These are phyloP conservation scores for Apamea crenata DNA, from an alignment of 2,888 invertebrate species.

Conservation along the genomic window DNA sequence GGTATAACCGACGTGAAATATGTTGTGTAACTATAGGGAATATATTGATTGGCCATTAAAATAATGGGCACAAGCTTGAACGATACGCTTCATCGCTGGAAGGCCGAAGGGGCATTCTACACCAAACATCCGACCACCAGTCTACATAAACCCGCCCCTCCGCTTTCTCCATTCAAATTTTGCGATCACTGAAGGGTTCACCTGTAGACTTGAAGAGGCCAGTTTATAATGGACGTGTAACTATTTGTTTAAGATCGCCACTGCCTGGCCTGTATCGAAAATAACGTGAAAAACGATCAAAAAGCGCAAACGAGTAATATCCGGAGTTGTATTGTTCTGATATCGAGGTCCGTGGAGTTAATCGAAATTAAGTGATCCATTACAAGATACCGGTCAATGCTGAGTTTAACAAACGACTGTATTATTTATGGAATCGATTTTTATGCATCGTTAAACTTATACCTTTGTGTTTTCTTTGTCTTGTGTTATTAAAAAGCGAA, in stretches of 20 bases:
- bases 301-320: conserved; percentile 88
- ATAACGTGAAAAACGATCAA: conserved; percentile 85
- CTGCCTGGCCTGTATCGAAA: conserved; percentile 76
- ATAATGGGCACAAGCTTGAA: conserved; percentile 84
- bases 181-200: conserved; percentile 48
- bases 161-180: conserved; percentile 55
- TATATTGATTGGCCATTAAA: conserved; percentile 87
- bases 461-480: conserved; percentile 62
- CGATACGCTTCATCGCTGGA: conserved; percentile 80
- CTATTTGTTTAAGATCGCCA: conserved; percentile 82
- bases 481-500: conserved; percentile 57
- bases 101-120: conserved; percentile 79
- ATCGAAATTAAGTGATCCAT: conserved; percentile 90
- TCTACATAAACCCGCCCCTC: conserved; percentile 54
- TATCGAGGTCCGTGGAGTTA: conserved; percentile 80
- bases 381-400: conserved; percentile 84
- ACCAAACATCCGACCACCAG: conserved; percentile 71
- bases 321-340: conserved; percentile 87
- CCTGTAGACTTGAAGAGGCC: conserved; percentile 64
- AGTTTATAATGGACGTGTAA: conserved; percentile 69
- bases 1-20: conserved; percentile 79
- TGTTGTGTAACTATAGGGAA: conserved; percentile 82
- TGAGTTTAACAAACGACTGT: conserved; percentile 81
- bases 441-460: conserved; percentile 78
- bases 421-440: conserved; percentile 85